Percentiles rank a stretch among this genome's conserved stretches.
phyloP scores from a whole-genome alignment of 1,140 invertebrate species.

The Drosophila varians region DNA sequence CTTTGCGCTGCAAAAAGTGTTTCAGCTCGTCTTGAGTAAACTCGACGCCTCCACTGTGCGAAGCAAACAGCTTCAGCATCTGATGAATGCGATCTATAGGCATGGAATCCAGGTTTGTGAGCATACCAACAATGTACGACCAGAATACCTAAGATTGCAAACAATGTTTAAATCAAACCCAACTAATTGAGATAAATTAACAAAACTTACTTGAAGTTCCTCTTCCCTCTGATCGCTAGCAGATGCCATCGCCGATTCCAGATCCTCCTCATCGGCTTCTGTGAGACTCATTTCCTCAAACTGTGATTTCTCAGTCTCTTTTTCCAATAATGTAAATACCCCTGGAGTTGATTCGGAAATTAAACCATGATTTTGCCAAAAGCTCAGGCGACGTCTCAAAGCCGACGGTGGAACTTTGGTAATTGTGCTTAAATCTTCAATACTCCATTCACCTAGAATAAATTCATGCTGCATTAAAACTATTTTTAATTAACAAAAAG shows the following conservation, averaged over 20 bases:
- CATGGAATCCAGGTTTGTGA: constrained; percentile 97
- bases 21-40: constrained; percentile 94
- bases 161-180: neutral
- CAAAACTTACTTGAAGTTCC: constrained; percentile 88
- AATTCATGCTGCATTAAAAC: neutral
- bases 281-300: constrained; percentile 84
- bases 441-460: constrained; percentile 88
- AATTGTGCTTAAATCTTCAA: constrained; percentile 92
- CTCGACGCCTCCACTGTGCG: constrained; percentile 93
- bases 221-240: constrained; percentile 96
- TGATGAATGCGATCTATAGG: constrained; percentile 97
- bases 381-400: constrained; percentile 92
- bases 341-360: constrained; percentile 90
- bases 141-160: constrained; percentile 89
- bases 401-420: constrained; percentile 94
- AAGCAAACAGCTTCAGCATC: constrained; percentile 98
- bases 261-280: constrained; percentile 94
- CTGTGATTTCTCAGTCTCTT: constrained; percentile 85
- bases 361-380: constrained; percentile 95
- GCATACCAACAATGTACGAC: constrained; percentile 98
- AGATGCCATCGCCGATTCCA: constrained; percentile 96
- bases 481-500: neutral
- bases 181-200: neutral
- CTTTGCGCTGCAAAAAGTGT: constrained; percentile 96
- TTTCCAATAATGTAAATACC: constrained; percentile 91